A percentile compares a stretch with the other conserved stretches of the same genome.
These are phyloP conservation scores for Stenodera caucasica DNA, from an alignment of 2,888 invertebrate genomes.

Conservation along the genomic window DNA sequence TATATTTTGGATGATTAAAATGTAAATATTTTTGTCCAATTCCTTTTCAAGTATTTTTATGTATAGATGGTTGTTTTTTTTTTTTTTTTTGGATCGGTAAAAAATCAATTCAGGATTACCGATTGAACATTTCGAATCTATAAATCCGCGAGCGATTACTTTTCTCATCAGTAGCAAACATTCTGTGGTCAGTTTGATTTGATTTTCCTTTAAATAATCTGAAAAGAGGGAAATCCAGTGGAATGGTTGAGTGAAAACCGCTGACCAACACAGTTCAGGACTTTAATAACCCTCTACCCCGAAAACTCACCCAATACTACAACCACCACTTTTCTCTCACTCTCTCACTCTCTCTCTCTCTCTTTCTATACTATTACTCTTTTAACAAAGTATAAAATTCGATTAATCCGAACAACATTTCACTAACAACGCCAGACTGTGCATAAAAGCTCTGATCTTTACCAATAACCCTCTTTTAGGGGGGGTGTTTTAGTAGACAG, in stretches of 20 bases:
- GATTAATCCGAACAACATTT: conserved; percentile 49
- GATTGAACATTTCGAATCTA: conserved; percentile 11
- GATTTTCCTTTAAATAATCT: conserved; percentile 41
- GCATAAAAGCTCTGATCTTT: conserved; percentile 47
- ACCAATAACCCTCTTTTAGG: conserved; percentile 38
- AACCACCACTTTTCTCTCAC: not conserved
- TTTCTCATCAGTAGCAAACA: conserved; percentile 43
- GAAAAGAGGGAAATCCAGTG: conserved; percentile 22
- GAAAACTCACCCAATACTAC: no score
- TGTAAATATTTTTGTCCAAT: conserved; percentile 35
- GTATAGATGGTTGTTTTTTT: conserved; percentile 22
- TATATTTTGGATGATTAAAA: conserved; percentile 35
- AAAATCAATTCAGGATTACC: not conserved
- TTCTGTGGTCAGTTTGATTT: conserved; percentile 40
- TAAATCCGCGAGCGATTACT: conserved; percentile 42
- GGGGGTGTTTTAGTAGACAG: conserved; percentile 8
- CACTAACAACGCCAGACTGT: conserved; percentile 41
- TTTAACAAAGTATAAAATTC: conserved; percentile 50
- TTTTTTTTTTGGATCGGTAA: not conserved
- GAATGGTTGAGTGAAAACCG: conserved; percentile 31
- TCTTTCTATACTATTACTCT: no score
- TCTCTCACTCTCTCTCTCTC: conserved; percentile 10
- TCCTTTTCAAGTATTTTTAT: conserved; percentile 35
- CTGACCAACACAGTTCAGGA: conserved; percentile 33
- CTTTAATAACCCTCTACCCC: conserved; percentile 4